These are phyloP conservation scores for Psilanteris sp. DNA, from an alignment of 1,140 invertebrate species.

Conservation along the genomic window DNA sequence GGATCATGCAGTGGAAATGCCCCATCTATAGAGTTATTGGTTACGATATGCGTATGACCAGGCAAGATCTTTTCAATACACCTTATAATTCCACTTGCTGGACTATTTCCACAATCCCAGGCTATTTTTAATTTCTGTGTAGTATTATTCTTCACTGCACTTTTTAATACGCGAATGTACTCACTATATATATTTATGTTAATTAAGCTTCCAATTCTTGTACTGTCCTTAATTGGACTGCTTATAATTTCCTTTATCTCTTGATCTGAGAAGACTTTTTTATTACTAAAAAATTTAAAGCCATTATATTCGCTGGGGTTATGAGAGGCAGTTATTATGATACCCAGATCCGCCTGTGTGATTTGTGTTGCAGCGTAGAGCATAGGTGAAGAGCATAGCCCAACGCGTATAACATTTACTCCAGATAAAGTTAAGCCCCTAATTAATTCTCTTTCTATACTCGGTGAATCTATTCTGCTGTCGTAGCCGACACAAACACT, in stretches of 20 bases:
- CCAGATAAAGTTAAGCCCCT: conserved; percentile 38
- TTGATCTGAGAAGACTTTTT: conserved; percentile 42
- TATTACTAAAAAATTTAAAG: conserved; percentile 43
- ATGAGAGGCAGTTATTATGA: conserved; percentile 35
- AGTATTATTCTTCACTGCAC: conserved; percentile 31
- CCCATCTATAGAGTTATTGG: conserved; percentile 40
- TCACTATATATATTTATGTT: conserved; percentile 41
- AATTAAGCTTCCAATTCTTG: conserved; percentile 42
- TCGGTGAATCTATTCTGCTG: conserved; percentile 37
- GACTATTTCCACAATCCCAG: conserved; percentile 40
- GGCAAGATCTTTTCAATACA: conserved; percentile 33
- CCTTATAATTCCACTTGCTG: conserved; percentile 37
- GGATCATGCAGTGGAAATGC: conserved; percentile 39
- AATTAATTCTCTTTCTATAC: conserved; percentile 41
- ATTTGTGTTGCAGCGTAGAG: conserved; percentile 39
- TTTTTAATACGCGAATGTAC: conserved; percentile 39
- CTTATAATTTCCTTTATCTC: conserved; percentile 39
- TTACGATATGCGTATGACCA: conserved; percentile 26
- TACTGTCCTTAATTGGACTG: conserved; percentile 33
- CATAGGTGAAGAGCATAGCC: conserved; percentile 38
- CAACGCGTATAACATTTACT: conserved; percentile 36
- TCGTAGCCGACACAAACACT: conserved; percentile 37
- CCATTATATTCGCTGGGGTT: conserved; percentile 39
- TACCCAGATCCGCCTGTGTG: conserved; percentile 34
- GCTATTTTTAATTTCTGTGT: conserved; percentile 47